phyloP scores from a whole-genome alignment of 2,113 vertebrate genomes.

The Phalacrocorax brasilianus region DNA sequence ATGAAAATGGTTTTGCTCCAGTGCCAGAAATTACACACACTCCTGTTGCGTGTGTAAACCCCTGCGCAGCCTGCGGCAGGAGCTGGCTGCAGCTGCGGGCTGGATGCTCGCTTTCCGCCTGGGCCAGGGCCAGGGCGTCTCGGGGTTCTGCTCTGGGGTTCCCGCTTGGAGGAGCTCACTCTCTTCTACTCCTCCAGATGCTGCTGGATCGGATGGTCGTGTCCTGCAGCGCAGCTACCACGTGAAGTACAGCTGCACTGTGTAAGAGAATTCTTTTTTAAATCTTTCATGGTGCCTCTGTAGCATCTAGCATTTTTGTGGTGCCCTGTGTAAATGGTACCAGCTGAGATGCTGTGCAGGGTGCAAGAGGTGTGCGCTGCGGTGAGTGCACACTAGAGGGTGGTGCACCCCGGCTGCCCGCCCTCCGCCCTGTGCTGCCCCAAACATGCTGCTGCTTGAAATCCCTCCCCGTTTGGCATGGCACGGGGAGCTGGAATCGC shows the following conservation, averaged over 20 bases:
- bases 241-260: background rate
- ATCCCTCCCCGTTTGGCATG: accelerated
- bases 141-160: background rate
- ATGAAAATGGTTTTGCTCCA: background rate
- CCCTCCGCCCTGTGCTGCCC: background rate
- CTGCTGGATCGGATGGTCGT: accelerated
- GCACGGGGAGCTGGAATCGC: background rate
- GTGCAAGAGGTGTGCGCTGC: background rate
- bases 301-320: too few species aligned
- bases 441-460: accelerated
- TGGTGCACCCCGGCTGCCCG: background rate
- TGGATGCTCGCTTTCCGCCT: background rate
- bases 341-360: accelerated
- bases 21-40: background rate
- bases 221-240: background rate
- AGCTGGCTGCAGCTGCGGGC: background rate
- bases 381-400: background rate
- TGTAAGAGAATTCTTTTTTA: background rate
- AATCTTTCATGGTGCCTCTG: accelerated
- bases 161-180: accelerated
- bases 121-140: background rate
- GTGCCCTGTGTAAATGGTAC: too few species aligned
- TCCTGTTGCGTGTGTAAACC: background rate
- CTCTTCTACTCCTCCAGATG: background rate
- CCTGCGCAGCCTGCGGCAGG: accelerated